These are phyloP conservation scores for Drosophila algonquin DNA, from an alignment of 2,888 invertebrate genomes.

Conservation along the genomic window DNA sequence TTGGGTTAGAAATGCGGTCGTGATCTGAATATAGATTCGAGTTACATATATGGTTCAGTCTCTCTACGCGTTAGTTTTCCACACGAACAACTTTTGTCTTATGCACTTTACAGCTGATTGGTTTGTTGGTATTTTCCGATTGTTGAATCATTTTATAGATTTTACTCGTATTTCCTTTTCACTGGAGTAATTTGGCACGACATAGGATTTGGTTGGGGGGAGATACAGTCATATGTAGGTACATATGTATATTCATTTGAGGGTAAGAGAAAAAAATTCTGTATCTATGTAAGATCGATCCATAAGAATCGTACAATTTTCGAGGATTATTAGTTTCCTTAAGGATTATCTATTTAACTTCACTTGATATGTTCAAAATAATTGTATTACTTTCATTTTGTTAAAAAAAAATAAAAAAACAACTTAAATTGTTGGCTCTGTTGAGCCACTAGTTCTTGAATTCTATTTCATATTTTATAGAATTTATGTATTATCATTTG, in stretches of 20 bases:
- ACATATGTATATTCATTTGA: background rate
- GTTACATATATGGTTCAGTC: constrained; percentile 35
- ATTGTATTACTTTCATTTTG: background rate
- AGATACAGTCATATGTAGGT: background rate
- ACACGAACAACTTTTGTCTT: constrained; percentile 42
- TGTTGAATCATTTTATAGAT: constrained; percentile 21
- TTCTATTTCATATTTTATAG: background rate
- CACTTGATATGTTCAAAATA: background rate
- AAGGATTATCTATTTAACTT: background rate
- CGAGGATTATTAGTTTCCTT: too few relatives aligned
- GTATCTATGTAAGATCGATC: background rate
- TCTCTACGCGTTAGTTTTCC: constrained; percentile 44
- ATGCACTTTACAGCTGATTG: constrained; percentile 64
- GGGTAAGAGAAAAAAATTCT: background rate
- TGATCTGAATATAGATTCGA: constrained; percentile 34
- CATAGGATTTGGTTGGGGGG: background rate
- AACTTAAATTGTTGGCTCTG: background rate
- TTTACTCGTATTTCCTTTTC: constrained; percentile 10
- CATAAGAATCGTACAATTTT: background rate
- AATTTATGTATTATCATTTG: constrained; percentile 5
- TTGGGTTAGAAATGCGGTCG: constrained; percentile 57
- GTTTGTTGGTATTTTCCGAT: constrained; percentile 47
- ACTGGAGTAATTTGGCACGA: constrained; percentile 8
- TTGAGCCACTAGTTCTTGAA: background rate
- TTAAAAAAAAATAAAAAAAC: too few relatives aligned